Percentiles rank a stretch among this genome's conserved stretches.
These are phyloP conservation scores for Lophotriccus pileatus DNA, from an alignment of 2,797 vertebrate genomes.

Conservation along the genomic window DNA sequence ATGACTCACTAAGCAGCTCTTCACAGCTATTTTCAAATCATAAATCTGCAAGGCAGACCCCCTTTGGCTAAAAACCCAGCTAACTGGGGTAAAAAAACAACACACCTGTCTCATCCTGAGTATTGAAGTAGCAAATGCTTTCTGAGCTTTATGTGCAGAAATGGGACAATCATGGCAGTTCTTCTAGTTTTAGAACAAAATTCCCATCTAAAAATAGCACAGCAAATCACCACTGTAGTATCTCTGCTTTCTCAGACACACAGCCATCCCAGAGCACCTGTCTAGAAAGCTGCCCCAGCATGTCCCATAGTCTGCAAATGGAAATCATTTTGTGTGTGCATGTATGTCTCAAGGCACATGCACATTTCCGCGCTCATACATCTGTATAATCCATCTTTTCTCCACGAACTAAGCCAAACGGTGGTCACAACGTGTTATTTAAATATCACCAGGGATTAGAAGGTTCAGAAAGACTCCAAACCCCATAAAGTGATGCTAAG, in stretches of 20 bases:
- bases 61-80: not conserved
- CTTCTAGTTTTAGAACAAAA: not conserved
- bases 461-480: constrained; percentile 62
- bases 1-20: not conserved
- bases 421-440: constrained; percentile 54
- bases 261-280: not conserved
- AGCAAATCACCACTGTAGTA: not conserved
- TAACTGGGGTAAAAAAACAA: not conserved
- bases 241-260: not conserved
- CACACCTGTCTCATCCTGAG: not conserved
- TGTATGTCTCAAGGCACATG: not conserved
- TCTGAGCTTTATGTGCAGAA: not conserved
- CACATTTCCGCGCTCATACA: not conserved
- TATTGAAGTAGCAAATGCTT: not conserved
- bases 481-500: constrained; percentile 68
- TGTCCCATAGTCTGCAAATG: not conserved
- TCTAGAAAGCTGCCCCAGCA: not conserved
- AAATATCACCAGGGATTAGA: constrained; percentile 61
- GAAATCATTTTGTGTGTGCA: not conserved
- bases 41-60: not conserved
- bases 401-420: constrained; percentile 19
- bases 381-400: constrained; percentile 6
- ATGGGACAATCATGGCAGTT: not conserved
- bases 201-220: not conserved
- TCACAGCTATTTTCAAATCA: not conserved